These are phyloP conservation scores for Potorous gilbertii DNA, from an alignment of 2,797 vertebrate genomes.

Conservation along the genomic window DNA sequence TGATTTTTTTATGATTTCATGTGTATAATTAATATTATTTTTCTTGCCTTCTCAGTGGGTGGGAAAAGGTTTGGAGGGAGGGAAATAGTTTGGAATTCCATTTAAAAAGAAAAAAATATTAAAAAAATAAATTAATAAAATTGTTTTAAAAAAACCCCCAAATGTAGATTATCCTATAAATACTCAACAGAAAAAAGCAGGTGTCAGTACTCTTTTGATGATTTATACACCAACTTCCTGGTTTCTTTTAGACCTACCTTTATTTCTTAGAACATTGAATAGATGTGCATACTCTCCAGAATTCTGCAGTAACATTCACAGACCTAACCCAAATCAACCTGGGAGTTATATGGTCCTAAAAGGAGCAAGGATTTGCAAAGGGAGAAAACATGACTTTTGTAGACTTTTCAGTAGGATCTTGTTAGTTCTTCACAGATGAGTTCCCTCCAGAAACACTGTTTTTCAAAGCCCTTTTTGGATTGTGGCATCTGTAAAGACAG, in stretches of 20 bases:
- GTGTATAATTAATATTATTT: background rate
- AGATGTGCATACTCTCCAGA: background rate
- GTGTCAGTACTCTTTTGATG: rapidly evolving
- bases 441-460: conserved; percentile 41
- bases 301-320: background rate
- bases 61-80: background rate
- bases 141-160: background rate
- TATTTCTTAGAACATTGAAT: too few relatives aligned
- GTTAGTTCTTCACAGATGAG: conserved; percentile 43
- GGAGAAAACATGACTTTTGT: background rate
- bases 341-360: background rate
- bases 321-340: background rate
- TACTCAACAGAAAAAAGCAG: background rate
- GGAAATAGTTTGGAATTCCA: background rate
- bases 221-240: rapidly evolving
- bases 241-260: background rate
- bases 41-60: background rate
- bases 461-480: conserved; percentile 41
- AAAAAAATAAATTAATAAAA: background rate
- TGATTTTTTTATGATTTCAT: background rate
- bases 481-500: conserved; percentile 68
- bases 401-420: conserved; percentile 59
- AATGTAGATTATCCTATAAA: background rate
- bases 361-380: background rate
- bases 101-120: background rate